Evolutionary conservation across 2,888 invertebrate species (phyloP), one percentile per base, ranked within the genome.

Genomic region (Empis livida): DNA sequence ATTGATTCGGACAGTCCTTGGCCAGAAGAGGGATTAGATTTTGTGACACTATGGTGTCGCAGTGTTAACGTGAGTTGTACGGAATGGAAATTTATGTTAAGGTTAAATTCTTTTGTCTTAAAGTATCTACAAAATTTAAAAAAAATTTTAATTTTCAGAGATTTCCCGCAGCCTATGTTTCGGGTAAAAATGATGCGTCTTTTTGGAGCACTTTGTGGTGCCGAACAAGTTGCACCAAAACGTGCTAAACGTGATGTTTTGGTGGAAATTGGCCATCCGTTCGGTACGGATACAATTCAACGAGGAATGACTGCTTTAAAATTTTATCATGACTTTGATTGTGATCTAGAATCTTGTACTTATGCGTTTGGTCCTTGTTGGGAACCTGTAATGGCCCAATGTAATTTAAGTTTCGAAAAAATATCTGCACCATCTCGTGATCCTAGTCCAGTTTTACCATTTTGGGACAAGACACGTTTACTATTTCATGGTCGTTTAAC

Each of bases 291-390:
- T 53, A 75, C 77, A n/a, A 78, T 99, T 11, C 86, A 94, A 65
- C 77, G 97, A 47, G 84, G 85, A 55, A 92, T 99, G 87, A 86
- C 92, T 44, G 83, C 95, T 0, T 73, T 97, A 39, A 99, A 99
- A 70, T 96, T 92, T 73, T 99, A 94, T 71, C 94, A 99, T 71
- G 97, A 99, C 69, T 78, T 99, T 49, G 93, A 92, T 68, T 92
- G 92, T 72, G 93, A 94, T 65, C 80, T 93, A 58, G 83, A 87
- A 45, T 82, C 84, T 55, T 89, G 82, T 63, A 85, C 86, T 61
- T 89, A 94, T 64, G 94, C 96, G 0, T 97, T 99, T 64, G 99
- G 99, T 0, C 95, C 97, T 0, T 97, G 97, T 67, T 99, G 99
- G 99, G 99, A 99, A 63, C 96, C 99, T 0, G 92, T 69, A 0